Evolutionary conservation across 2,888 invertebrate genomes (phyloP), one percentile per base, ranked within the genome.

Genomic region (Amphimallon solstitiale): DNA sequence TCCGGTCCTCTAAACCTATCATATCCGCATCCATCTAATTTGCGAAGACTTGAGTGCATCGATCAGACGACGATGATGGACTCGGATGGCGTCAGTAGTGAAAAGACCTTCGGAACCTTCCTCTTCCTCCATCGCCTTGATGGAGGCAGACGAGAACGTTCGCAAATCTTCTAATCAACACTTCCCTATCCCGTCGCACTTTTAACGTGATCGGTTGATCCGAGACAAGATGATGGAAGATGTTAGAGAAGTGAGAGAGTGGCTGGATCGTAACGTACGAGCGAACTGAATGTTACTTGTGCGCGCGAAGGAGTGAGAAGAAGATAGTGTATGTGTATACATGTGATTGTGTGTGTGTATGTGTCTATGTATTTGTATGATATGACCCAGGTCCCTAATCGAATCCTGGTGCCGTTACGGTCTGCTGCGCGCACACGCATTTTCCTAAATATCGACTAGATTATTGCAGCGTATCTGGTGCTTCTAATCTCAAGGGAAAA

Each of bases 121-220:
- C 45, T 15, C 29, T 59, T 59, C 19, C 45, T 15, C 29, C 29
- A 15, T 6, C 17, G 34, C 29, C 29, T 14, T 15, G 56, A 29
- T 45, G 43, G 43, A n/a, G 23, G 29, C 56, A 43, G 23, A n/a
- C n/a, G n/a, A 59, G 56, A 59, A 23, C 43, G 43, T 38, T 46
- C 48, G 59, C 67, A 66, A 66, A 68, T 66, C 68, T 66, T 56
- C 64, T 64, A 68, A 68, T 66, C 68, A 68, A 66, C 60, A 52
- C 52, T 63, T 59, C 46, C 61, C 61, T 54, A 62, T 66, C 29
- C 52, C 61, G 37, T 54, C 21, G 66, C 59, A 61, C 54, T 62
- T 66, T 66, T 66, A 63, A 66, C 66, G 63, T 60, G 54, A 63
- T 62, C 67, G 59, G 64, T 67, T 60, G 63, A 67, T 67, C 63